Percentiles rank a stretch among this genome's conserved stretches.
These are phyloP conservation scores for Drosophila watanabei DNA, from an alignment of 1,140 invertebrate species.

Conservation along the genomic window DNA sequence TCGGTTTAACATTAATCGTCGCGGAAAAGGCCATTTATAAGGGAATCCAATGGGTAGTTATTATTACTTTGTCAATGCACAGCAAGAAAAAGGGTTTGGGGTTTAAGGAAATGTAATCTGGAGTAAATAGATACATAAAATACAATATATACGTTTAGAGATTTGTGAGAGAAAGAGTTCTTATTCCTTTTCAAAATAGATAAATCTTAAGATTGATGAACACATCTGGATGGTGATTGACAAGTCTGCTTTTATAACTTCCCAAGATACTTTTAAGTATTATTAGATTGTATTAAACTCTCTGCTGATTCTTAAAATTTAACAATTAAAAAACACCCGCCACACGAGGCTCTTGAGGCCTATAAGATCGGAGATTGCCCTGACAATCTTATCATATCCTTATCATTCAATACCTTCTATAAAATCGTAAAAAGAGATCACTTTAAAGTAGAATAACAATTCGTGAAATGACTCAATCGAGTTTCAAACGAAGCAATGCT, in stretches of 20 bases:
- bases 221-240: too few relatives aligned
- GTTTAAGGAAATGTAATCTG: too few relatives aligned
- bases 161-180: neutral
- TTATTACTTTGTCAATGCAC: constrained; percentile 1
- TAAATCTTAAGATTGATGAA: neutral
- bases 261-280: too few relatives aligned
- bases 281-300: too few relatives aligned
- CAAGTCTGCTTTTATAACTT: neutral
- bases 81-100: neutral
- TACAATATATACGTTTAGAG: too few relatives aligned
- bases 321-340: neutral
- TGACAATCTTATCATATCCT: neutral
- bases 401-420: too few relatives aligned
- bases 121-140: too few relatives aligned
- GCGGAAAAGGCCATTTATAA: neutral
- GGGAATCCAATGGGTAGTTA: neutral
- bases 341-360: neutral
- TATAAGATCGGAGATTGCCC: neutral
- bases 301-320: too few relatives aligned
- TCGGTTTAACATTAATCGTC: constrained; percentile 52
- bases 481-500: constrained; percentile 9
- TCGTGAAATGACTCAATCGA: constrained; percentile 8
- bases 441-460: constrained; percentile 12
- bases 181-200: too few relatives aligned
- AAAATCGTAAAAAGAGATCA: neutral